Evolutionary conservation across 2,888 invertebrate species (phyloP).

Genomic region (Fabriciana adippe): DNA sequence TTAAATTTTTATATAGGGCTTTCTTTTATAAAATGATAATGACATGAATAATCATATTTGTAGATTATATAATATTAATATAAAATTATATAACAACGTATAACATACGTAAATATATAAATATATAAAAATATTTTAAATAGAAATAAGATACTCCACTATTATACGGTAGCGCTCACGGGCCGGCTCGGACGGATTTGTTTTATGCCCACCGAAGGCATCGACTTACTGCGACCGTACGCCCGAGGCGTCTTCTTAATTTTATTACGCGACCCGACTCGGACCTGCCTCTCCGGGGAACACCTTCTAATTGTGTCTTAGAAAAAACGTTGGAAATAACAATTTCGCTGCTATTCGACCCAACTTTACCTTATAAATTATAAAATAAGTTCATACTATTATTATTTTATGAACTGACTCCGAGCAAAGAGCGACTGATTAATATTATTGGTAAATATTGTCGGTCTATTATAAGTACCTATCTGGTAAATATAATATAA

Average conservation of each 20-base stretch:
- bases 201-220: slow-evolving; percentile 77
- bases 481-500: too few relatives aligned
- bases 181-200: slow-evolving; percentile 71
- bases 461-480: background rate
- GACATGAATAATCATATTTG: too few relatives aligned
- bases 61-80: too few relatives aligned
- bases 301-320: slow-evolving; percentile 78
- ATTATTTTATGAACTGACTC: slow-evolving; percentile 5
- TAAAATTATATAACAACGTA: too few relatives aligned
- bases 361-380: slow-evolving; percentile 20
- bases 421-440: background rate
- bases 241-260: slow-evolving; percentile 76
- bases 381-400: slow-evolving; percentile 9
- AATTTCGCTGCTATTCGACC: slow-evolving; percentile 55
- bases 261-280: slow-evolving; percentile 75
- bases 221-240: slow-evolving; percentile 71
- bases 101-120: background rate
- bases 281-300: slow-evolving; percentile 61
- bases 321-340: slow-evolving; percentile 68
- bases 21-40: too few relatives aligned
- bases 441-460: background rate
- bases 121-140: slow-evolving; percentile 1
- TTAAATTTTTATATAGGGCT: too few relatives aligned
- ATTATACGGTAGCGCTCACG: slow-evolving; percentile 47
- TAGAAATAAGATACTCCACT: slow-evolving; percentile 48